Conservation (phyloP, 2,113 vertebrate genomes). For the Hystrix cristata region DNA sequence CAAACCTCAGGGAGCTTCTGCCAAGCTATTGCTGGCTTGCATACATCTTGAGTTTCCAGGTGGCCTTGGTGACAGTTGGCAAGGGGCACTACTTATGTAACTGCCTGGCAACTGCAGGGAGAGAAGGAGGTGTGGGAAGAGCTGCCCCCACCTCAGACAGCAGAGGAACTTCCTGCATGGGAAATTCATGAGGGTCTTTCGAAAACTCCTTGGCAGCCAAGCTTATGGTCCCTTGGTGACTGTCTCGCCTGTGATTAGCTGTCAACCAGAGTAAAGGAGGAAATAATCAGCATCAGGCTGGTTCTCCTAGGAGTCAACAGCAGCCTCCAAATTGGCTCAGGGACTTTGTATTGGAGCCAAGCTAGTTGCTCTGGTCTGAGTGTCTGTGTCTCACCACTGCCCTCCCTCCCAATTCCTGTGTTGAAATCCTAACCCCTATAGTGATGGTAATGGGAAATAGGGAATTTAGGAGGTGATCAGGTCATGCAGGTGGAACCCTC, state of each 20-base stretch:
- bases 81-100: conserved; percentile 33
- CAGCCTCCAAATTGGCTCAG: background rate
- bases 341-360: background rate
- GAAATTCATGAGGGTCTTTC: background rate
- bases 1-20: background rate
- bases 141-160: background rate
- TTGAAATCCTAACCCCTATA: background rate
- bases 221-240: background rate
- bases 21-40: background rate
- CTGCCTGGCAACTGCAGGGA: background rate
- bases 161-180: background rate
- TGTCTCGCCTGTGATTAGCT: background rate
- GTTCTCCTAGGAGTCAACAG: background rate
- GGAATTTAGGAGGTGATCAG: background rate
- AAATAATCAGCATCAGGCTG: background rate
- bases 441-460: background rate
- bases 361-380: background rate
- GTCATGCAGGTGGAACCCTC: background rate
- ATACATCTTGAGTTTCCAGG: background rate
- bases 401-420: no score
- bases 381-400: background rate
- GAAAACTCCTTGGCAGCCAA: background rate
- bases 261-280: background rate
- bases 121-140: background rate
- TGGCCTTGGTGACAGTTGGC: conserved; percentile 63